These are phyloP conservation scores for Anguilla anguilla DNA, from an alignment of 2,797 vertebrate genomes.

Conservation along the genomic window DNA sequence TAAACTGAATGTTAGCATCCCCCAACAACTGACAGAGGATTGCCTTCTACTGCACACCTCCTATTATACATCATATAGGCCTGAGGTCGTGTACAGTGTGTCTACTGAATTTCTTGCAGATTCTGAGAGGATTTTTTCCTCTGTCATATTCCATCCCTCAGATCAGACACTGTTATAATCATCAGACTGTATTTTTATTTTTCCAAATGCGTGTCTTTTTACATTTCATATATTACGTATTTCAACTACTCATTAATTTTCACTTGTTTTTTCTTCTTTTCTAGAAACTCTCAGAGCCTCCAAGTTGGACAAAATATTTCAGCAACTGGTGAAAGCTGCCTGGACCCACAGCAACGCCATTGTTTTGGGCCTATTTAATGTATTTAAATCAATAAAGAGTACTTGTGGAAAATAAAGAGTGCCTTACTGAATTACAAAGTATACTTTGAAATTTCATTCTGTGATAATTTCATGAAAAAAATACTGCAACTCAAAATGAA, in stretches of 20 bases:
- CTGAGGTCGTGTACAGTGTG: background rate
- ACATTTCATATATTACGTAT: background rate
- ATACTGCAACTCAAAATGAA: no score
- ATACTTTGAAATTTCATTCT: no score
- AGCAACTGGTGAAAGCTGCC: background rate
- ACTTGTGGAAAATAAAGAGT: background rate
- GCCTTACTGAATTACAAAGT: no score
- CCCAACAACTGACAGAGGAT: background rate
- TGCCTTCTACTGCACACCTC: background rate
- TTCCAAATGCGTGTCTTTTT: background rate
- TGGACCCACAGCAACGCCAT: background rate
- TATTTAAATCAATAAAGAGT: background rate
- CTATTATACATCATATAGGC: background rate
- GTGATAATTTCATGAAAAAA: no score
- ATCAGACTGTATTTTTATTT: background rate
- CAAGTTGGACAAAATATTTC: slow-evolving; percentile 8
- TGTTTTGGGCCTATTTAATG: background rate
- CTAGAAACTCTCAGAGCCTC: slow-evolving; percentile 13
- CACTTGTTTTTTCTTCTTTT: background rate
- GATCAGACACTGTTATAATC: background rate
- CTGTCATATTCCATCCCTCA: background rate
- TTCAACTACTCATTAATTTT: background rate
- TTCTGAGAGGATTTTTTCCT: background rate
- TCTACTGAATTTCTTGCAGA: background rate
- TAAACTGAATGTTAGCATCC: background rate